A percentile compares a stretch with the other conserved stretches of the same genome.
These are phyloP conservation scores for Botia almorhae DNA, from an alignment of 2,797 vertebrate genomes.

Conservation along the genomic window DNA sequence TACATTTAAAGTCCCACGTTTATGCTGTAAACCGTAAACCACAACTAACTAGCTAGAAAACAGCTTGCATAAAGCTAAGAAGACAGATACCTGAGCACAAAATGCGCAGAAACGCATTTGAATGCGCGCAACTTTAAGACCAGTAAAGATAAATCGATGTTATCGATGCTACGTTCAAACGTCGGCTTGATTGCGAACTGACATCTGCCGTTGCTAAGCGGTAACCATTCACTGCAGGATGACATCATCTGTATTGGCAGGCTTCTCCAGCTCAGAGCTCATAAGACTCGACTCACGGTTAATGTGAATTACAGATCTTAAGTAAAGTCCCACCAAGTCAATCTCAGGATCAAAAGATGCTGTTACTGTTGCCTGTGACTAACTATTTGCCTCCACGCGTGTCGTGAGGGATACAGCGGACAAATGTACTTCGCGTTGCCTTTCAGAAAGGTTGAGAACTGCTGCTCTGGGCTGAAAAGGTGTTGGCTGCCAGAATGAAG, in stretches of 20 bases:
- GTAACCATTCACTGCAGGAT: constrained; percentile 14
- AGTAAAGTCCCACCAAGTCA: constrained; percentile 25
- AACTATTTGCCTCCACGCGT: not conserved
- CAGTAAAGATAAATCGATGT: not conserved
- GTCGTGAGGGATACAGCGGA: not conserved
- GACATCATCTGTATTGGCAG: constrained; percentile 10
- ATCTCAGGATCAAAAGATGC: constrained; percentile 29
- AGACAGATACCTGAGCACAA: not conserved
- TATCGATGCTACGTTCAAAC: not conserved
- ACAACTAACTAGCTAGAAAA: not conserved
- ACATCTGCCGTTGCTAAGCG: not conserved
- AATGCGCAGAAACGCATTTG: not conserved
- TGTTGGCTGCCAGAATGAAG: constrained; percentile 41
- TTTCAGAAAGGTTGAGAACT: constrained; percentile 4
- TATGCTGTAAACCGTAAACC: not conserved
- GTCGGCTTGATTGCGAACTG: not conserved
- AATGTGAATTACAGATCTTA: constrained; percentile 41
- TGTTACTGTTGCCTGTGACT: constrained; percentile 30
- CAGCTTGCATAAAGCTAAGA: not conserved
- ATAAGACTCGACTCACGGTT: constrained; percentile 25
- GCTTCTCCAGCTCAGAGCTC: constrained; percentile 6
- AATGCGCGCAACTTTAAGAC: not conserved
- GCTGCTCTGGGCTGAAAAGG: constrained; percentile 43
- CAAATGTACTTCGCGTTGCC: not conserved
- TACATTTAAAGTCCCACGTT: not conserved